A percentile compares a stretch with the other conserved stretches of the same genome.
Conservation (phyloP, 2,888 invertebrate species). For the Trimorus sp. region DNA sequence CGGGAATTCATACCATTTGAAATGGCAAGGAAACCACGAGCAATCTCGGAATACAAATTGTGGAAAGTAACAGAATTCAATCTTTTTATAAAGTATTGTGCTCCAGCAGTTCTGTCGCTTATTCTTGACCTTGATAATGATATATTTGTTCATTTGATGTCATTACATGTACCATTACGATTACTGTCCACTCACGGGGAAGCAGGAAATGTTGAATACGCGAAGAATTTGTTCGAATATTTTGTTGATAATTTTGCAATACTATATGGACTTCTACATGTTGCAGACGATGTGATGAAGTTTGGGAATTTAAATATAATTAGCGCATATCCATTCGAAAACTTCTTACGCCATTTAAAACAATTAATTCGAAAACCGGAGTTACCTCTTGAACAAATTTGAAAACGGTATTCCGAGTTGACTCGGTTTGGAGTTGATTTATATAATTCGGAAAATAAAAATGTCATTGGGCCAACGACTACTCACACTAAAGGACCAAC, state of each 20-base stretch:
- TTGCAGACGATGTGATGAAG: conserved; percentile 12
- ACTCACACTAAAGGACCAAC: too few relatives aligned
- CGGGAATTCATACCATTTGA: conserved; percentile 23
- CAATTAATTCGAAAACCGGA: conserved; percentile 34
- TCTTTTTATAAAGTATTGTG: conserved; percentile 42
- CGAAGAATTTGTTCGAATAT: too few relatives aligned
- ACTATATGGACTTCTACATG: not conserved
- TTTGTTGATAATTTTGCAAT: too few relatives aligned
- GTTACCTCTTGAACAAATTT: conserved; percentile 34
- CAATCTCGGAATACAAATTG: not conserved
- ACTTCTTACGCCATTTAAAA: conserved; percentile 34
- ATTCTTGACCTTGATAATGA: not conserved
- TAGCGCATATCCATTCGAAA: conserved; percentile 39
- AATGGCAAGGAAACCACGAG: conserved; percentile 29
- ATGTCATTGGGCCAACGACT: too few relatives aligned
- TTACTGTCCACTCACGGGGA: too few relatives aligned
- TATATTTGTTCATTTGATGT: conserved; percentile 33
- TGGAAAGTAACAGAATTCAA: conserved; percentile 46
- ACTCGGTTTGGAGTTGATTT: too few relatives aligned
- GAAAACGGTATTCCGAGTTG: too few relatives aligned
- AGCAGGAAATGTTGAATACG: too few relatives aligned
- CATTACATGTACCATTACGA: too few relatives aligned
- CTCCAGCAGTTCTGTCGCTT: not conserved
- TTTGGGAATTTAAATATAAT: too few relatives aligned
- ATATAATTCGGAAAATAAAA: too few relatives aligned